phyloP scores from a whole-genome alignment of 2,888 invertebrate species.

The Halocaridina rubra region DNA sequence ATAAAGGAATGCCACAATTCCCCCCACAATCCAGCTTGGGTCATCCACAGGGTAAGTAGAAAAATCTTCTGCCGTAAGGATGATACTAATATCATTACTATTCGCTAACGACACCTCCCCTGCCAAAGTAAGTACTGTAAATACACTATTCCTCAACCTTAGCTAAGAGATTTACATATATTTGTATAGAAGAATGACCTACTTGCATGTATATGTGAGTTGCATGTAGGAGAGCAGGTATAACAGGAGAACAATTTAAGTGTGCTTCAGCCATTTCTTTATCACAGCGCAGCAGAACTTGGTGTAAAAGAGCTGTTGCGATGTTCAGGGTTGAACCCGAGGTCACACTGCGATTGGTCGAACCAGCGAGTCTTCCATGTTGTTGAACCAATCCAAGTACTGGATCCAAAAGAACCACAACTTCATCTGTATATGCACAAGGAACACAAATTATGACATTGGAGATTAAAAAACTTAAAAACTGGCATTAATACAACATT shows the following conservation, averaged over 20 bases:
- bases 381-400: slow-evolving; percentile 40
- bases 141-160: too few relatives aligned
- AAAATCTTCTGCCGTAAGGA: too few relatives aligned
- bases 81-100: too few relatives aligned
- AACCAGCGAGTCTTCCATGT: slow-evolving; percentile 53
- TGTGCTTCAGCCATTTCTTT: slow-evolving; percentile 10
- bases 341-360: background rate
- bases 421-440: slow-evolving; percentile 15
- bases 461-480: background rate
- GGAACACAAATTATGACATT: too few relatives aligned
- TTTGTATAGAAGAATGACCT: too few relatives aligned
- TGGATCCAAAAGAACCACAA: slow-evolving; percentile 15
- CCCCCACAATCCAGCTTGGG: too few relatives aligned
- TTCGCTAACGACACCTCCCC: too few relatives aligned
- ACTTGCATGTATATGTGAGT: slow-evolving; percentile 45
- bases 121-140: too few relatives aligned
- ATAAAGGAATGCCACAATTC: too few relatives aligned
- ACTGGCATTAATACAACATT: background rate
- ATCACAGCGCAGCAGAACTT: slow-evolving; percentile 30
- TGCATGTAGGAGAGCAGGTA: slow-evolving; percentile 37
- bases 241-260: slow-evolving; percentile 1
- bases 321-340: slow-evolving; percentile 24
- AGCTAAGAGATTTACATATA: too few relatives aligned
- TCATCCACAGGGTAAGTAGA: too few relatives aligned
- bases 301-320: slow-evolving; percentile 40